Percentiles rank a stretch among this genome's conserved stretches.
Conservation (phyloP, 2,888 invertebrate genomes). For the Drosophila acutilabella region DNA sequence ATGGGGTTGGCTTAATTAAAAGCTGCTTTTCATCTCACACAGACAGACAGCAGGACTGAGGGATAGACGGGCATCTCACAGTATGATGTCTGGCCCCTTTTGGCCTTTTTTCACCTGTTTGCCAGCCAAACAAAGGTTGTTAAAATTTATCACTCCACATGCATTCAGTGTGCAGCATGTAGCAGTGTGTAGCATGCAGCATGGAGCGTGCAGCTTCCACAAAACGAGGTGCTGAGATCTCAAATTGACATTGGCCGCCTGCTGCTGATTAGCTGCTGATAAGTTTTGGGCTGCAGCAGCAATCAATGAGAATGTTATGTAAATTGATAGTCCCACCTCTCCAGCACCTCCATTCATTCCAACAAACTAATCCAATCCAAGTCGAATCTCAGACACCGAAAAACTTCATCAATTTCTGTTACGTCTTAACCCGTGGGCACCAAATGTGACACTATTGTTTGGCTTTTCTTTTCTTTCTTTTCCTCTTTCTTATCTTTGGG, state of each 20-base stretch:
- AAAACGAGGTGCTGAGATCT: constrained; percentile 75
- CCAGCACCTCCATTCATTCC: constrained; percentile 27
- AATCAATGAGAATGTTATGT: constrained; percentile 72
- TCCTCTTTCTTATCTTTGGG: constrained; percentile 22
- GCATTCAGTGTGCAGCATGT: too few relatives aligned
- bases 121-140: constrained; percentile 58
- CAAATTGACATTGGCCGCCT: constrained; percentile 67
- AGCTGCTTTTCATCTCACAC: constrained; percentile 69
- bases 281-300: constrained; percentile 57
- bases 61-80: constrained; percentile 45
- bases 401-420: constrained; percentile 39
- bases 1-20: constrained; percentile 70
- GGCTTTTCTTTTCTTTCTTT: constrained; percentile 22
- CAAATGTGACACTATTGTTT: constrained; percentile 69
- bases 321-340: constrained; percentile 46
- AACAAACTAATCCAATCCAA: constrained; percentile 38
- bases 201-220: constrained; percentile 49
- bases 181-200: constrained; percentile 41
- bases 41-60: constrained; percentile 14
- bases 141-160: constrained; percentile 57
- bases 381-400: constrained; percentile 15
- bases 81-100: constrained; percentile 46
- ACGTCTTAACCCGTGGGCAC: constrained; percentile 44
- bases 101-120: constrained; percentile 21
- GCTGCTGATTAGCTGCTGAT: constrained; percentile 79